A percentile compares a stretch with the other conserved stretches of the same genome.
Conservation (phyloP, 2,888 invertebrate species). For the Trichopria drosophilae region DNA sequence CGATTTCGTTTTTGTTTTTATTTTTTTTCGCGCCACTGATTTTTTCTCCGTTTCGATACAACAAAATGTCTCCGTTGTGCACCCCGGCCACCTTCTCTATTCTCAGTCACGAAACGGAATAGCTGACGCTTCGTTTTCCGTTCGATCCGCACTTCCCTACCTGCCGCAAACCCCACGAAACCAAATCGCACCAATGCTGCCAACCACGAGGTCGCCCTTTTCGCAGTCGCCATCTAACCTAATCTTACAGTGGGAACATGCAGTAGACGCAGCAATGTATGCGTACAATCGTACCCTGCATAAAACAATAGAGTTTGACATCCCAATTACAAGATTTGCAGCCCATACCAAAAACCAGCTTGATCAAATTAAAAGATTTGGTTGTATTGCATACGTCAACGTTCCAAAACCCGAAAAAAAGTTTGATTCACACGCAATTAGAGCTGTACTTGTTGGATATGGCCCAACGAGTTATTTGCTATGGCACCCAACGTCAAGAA, state of each 20-base stretch:
- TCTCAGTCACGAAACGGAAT: too few relatives aligned
- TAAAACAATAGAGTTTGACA: background rate
- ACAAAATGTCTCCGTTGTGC: too few relatives aligned
- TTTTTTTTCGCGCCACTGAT: too few relatives aligned
- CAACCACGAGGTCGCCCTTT: too few relatives aligned
- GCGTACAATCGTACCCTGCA: background rate
- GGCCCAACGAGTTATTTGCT: conserved; percentile 30
- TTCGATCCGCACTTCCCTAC: too few relatives aligned
- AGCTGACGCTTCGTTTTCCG: too few relatives aligned
- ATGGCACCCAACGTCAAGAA: conserved; percentile 27
- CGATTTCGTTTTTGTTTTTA: too few relatives aligned
- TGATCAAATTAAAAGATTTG: conserved; percentile 1
- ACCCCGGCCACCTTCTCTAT: too few relatives aligned
- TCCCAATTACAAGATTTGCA: background rate
- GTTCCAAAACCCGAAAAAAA: background rate
- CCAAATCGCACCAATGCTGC: too few relatives aligned
- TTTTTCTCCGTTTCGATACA: too few relatives aligned
- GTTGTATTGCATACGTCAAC: background rate
- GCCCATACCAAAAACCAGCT: background rate
- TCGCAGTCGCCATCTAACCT: too few relatives aligned
- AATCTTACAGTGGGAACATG: background rate
- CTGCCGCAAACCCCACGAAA: too few relatives aligned
- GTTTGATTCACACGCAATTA: background rate
- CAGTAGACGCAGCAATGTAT: background rate
- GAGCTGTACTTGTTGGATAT: conserved; percentile 3